Evolutionary conservation across 2,113 vertebrate species (phyloP).

Genomic region (Catharus bicknelli): DNA sequence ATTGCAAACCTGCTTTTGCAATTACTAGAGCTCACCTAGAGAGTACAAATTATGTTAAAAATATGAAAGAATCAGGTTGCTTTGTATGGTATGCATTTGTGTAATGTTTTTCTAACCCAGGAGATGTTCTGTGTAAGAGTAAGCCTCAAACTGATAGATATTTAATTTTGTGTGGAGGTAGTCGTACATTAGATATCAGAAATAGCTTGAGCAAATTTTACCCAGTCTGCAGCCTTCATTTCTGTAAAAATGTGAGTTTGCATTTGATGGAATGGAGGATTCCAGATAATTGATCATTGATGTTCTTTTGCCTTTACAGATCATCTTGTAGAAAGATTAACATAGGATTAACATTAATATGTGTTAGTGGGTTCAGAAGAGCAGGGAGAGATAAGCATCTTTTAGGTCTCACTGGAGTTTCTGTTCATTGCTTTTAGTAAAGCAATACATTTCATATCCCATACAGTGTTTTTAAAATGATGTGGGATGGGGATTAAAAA

Average conservation of each 20-base stretch:
- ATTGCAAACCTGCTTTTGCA: not conserved
- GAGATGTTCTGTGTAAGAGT: not conserved
- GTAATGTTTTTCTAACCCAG: not conserved
- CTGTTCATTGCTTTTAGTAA: not conserved
- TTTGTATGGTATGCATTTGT: not conserved
- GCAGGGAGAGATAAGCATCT: not conserved
- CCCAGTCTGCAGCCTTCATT: not conserved
- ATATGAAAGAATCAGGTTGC: not conserved
- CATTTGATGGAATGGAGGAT: not conserved
- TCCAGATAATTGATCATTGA: not conserved
- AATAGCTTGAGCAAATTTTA: not conserved
- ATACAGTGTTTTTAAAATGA: not conserved
- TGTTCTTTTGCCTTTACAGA: slow-evolving; percentile 16
- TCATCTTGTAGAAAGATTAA: slow-evolving; percentile 15
- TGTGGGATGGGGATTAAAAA: not conserved
- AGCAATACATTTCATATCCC: not conserved
- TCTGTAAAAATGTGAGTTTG: not conserved
- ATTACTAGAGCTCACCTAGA: not conserved
- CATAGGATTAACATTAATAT: slow-evolving; percentile 5
- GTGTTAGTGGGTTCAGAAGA: slow-evolving; percentile 18
- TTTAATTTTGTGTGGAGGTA: not conserved
- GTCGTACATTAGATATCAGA: not conserved
- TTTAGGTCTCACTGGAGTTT: slow-evolving; percentile 7
- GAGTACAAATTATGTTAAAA: not conserved
- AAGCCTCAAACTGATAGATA: not conserved